Percentiles rank a stretch among this genome's conserved stretches.
phyloP scores from a whole-genome alignment of 1,140 invertebrate species.

The Asobara japonica region DNA sequence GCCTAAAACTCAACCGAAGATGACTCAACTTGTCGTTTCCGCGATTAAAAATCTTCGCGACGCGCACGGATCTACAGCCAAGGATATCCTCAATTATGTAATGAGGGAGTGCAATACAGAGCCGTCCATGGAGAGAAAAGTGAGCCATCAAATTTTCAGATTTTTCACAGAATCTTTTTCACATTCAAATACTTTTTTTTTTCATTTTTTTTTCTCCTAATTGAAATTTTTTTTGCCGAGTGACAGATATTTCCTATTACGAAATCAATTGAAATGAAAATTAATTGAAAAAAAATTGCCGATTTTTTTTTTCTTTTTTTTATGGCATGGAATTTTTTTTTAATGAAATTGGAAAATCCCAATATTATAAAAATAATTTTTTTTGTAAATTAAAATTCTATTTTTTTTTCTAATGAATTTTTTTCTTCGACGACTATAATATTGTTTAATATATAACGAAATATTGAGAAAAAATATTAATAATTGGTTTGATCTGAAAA shows the following conservation, averaged over 20 bases:
- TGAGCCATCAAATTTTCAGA: conserved; percentile 37
- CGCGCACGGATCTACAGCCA: conserved; percentile 55
- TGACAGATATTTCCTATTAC: background rate
- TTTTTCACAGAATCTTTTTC: no score
- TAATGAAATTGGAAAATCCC: no score
- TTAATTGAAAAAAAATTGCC: background rate
- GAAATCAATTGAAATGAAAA: no score
- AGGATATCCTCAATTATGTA: conserved; percentile 61
- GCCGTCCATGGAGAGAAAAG: conserved; percentile 48
- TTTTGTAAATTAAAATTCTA: no score
- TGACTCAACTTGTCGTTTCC: conserved; percentile 52
- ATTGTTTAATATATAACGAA: no score
- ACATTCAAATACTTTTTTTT: background rate
- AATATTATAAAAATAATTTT: no score
- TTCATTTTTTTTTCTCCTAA: background rate
- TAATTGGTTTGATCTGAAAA: no score
- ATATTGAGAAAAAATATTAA: no score
- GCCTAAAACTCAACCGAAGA: conserved; percentile 49
- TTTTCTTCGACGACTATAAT: no score
- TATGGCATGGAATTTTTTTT: no score
- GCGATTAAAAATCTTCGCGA: conserved; percentile 57
- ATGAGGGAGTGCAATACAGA: conserved; percentile 51
- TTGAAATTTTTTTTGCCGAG: conserved; percentile 13
- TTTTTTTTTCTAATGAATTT: no score
- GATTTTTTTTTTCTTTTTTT: conserved; percentile 17